phyloP scores from a whole-genome alignment of 1,140 invertebrate genomes.

The Heliconius hewitsoni region DNA sequence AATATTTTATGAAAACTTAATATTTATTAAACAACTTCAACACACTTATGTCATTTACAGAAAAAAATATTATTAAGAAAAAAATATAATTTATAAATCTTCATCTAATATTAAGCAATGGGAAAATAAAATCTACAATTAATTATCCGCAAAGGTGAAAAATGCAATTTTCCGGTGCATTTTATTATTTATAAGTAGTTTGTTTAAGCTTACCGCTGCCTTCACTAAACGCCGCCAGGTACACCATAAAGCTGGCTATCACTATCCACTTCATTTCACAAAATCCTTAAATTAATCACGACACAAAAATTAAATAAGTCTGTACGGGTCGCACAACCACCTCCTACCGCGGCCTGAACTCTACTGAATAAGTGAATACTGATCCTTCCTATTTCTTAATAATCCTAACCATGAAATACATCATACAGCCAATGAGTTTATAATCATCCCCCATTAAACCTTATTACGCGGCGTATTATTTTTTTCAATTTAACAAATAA shows the following conservation, averaged over 20 bases:
- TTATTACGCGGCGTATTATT: constrained; percentile 18
- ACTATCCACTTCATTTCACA: constrained; percentile 64
- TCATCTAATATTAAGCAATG: not conserved
- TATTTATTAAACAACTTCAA: no score
- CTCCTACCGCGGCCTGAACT: constrained; percentile 42
- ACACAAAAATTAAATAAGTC: constrained; percentile 46
- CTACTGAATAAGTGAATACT: constrained; percentile 41
- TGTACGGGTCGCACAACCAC: constrained; percentile 41
- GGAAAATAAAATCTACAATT: not conserved
- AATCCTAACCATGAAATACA: constrained; percentile 18
- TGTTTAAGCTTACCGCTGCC: constrained; percentile 46
- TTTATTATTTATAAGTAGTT: not conserved
- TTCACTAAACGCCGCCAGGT: constrained; percentile 45
- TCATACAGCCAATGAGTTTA: constrained; percentile 27
- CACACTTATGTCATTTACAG: no score
- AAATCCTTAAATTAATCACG: constrained; percentile 54
- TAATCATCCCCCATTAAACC: constrained; percentile 36
- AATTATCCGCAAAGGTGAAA: not conserved
- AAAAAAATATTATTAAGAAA: no score
- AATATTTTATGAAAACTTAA: no score
- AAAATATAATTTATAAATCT: no score
- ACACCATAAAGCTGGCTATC: constrained; percentile 51
- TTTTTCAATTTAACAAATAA: constrained; percentile 3
- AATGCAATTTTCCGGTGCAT: not conserved
- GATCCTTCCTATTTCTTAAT: constrained; percentile 47